Base-by-base conservation (phyloP, 1,140 invertebrate genomes). In the Sminthurides bifidus region DNA sequence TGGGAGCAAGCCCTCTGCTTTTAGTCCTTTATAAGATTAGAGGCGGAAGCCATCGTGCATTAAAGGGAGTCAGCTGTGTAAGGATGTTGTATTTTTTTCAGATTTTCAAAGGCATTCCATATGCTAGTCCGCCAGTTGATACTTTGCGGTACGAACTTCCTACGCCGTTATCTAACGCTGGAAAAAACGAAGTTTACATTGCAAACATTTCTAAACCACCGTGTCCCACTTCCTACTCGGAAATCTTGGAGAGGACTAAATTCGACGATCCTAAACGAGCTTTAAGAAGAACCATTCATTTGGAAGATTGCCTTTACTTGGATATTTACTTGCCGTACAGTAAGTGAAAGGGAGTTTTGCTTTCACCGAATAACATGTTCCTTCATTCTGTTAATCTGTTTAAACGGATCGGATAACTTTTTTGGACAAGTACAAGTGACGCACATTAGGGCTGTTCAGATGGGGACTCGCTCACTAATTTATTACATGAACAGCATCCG, bases 41-140 rank as follows among this genome's bases (percentile, higher is more conserved):
- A n/a, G n/a, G n/a, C n/a, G n/a, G n/a, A n/a, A n/a, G n/a, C n/a
- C n/a, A n/a, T n/a, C n/a, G n/a, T n/a, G n/a, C n/a, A n/a, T n/a
- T n/a, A n/a, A n/a, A 43, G 12, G 6, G 6, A 5, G 5, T 14
- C 40, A 8, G 33, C 37, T 52, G 37, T 23, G 15, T 10, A 40
- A 27, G n/a, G 21, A 23, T 44, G 23, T 40, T 41, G 41, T 41
- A 21, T 29, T 55, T 45, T 41, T 3, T 21, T 33, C 14, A 65
- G 63, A 61, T 60, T 30, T 65, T 65, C 38, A 56, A 54, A 55
- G 63, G 63, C 35, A 59, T 65, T 57, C 63, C 63, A 24, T 65
- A 59, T 29, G 59, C 57, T 21, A 58, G 33, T 19, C 56, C 59
- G 23, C 63, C 63, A 26, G 29, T 56, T 2, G 54, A 17, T 10